Percentiles rank a stretch among this genome's conserved stretches.
Evolutionary conservation across 2,888 invertebrate genomes (phyloP).

Genomic region (Caenorhabditis becei): DNA sequence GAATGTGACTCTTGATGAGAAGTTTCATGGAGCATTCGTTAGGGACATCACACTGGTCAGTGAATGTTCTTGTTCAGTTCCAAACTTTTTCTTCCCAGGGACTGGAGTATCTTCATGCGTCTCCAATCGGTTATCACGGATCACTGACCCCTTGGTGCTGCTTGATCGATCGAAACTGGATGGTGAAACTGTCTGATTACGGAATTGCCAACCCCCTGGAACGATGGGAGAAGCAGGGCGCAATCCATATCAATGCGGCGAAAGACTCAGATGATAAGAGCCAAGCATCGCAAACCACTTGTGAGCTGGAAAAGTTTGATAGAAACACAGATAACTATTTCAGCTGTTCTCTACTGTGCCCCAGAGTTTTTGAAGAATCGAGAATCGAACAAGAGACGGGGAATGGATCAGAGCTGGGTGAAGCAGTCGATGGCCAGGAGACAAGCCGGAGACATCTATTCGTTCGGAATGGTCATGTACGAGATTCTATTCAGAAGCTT

Average conservation of each 20-base stretch:
- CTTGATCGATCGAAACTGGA: constrained; percentile 81
- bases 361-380: constrained; percentile 76
- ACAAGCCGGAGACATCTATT: constrained; percentile 79
- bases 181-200: constrained; percentile 80
- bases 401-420: constrained; percentile 77
- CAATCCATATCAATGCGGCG: constrained; percentile 72
- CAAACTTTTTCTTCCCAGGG: constrained; percentile 66
- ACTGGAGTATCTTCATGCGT: constrained; percentile 79
- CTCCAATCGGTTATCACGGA: constrained; percentile 79
- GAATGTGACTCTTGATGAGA: constrained; percentile 95
- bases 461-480: constrained; percentile 80
- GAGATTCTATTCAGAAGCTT: constrained; percentile 75
- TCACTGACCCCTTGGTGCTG: constrained; percentile 80
- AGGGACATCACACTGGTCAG: constrained; percentile 90
- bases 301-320: constrained; percentile 45
- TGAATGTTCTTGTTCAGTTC: background rate
- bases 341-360: constrained; percentile 71
- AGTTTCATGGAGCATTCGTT: constrained; percentile 96
- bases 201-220: constrained; percentile 78
- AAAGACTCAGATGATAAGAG: constrained; percentile 77
- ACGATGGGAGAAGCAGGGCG: constrained; percentile 79
- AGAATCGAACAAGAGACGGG: constrained; percentile 72
- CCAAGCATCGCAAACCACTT: constrained; percentile 74
- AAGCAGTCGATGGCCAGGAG: constrained; percentile 72
- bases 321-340: background rate